These are phyloP conservation scores for Chionodraco myersi DNA, from an alignment of 2,113 vertebrate species.

Conservation along the genomic window DNA sequence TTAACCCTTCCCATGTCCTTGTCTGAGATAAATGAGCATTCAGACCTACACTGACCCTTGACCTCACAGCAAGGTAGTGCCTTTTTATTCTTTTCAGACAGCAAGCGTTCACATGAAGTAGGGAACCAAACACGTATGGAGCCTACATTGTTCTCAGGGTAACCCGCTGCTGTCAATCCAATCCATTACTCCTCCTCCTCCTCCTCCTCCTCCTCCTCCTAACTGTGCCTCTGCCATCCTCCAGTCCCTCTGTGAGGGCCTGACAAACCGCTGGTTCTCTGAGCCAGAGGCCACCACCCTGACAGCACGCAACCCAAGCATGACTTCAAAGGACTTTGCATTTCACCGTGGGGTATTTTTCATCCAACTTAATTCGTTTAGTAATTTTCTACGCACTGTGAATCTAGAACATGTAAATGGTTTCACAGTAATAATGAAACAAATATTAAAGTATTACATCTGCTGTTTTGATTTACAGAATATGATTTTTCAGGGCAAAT, in stretches of 20 bases:
- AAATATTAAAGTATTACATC: too few relatives aligned
- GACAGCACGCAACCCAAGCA: conserved; percentile 24
- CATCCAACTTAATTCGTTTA: not conserved
- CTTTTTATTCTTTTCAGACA: conserved; percentile 54
- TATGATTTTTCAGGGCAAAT: too few relatives aligned
- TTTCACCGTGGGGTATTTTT: conserved; percentile 13
- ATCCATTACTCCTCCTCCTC: conserved; percentile 6
- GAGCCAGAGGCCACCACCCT: conserved; percentile 27
- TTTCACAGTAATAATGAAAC: too few relatives aligned
- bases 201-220: not conserved
- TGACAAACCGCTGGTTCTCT: conserved; percentile 20
- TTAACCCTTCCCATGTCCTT: not conserved
- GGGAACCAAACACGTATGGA: conserved; percentile 42
- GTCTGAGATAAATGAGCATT: conserved; percentile 48
- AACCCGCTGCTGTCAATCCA: conserved; percentile 47
- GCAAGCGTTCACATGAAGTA: conserved; percentile 48
- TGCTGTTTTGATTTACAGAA: too few relatives aligned
- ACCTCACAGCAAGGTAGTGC: conserved; percentile 54
- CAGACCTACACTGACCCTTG: conserved; percentile 50
- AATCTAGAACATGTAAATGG: too few relatives aligned
- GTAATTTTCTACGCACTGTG: too few relatives aligned
- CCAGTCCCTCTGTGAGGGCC: conserved; percentile 42
- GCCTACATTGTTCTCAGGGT: conserved; percentile 50
- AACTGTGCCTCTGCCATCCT: conserved; percentile 20
- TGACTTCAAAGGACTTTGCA: conserved; percentile 38